Evolutionary conservation across 1,140 invertebrate genomes (phyloP).

Genomic region (Zaprionus camerounensis): DNA sequence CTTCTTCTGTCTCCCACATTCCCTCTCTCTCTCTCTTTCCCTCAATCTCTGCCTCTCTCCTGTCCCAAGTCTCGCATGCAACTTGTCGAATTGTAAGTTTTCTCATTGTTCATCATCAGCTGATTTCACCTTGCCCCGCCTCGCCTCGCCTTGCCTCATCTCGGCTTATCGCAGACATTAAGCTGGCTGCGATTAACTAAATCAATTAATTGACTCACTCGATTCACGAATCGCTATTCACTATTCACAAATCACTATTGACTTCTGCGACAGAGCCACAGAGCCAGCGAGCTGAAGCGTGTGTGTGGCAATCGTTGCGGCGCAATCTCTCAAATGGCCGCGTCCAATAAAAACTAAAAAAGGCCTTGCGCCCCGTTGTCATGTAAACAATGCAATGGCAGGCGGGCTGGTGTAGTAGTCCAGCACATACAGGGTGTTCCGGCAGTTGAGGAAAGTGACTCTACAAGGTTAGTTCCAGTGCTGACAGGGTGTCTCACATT

Average conservation of each 20-base stretch:
- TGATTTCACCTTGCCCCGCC: conserved; percentile 18
- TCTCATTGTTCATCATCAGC: conserved; percentile 24
- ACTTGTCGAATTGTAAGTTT: conserved; percentile 26
- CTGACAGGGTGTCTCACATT: conserved; percentile 51
- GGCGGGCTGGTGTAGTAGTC: conserved; percentile 43
- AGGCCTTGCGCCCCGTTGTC: conserved; percentile 45
- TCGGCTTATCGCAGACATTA: conserved; percentile 55
- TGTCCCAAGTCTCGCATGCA: not conserved
- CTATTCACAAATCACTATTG: conserved; percentile 60
- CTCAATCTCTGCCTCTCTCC: not conserved
- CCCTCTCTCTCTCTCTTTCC: not conserved
- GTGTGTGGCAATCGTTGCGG: conserved; percentile 65
- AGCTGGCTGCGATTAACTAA: conserved; percentile 56
- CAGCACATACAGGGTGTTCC: conserved; percentile 60
- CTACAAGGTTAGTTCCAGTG: not conserved
- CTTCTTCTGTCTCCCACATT: not conserved
- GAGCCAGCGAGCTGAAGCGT: not conserved
- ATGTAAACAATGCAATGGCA: conserved; percentile 76
- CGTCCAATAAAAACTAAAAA: conserved; percentile 58
- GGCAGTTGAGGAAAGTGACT: not conserved
- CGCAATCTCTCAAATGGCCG: conserved; percentile 65
- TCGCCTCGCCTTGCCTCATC: not conserved
- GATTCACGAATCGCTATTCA: not conserved
- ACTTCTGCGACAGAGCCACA: conserved; percentile 6
- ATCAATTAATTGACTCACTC: conserved; percentile 67